Conservation (phyloP, 2,113 vertebrate genomes). For the Vicugna pacos region DNA sequence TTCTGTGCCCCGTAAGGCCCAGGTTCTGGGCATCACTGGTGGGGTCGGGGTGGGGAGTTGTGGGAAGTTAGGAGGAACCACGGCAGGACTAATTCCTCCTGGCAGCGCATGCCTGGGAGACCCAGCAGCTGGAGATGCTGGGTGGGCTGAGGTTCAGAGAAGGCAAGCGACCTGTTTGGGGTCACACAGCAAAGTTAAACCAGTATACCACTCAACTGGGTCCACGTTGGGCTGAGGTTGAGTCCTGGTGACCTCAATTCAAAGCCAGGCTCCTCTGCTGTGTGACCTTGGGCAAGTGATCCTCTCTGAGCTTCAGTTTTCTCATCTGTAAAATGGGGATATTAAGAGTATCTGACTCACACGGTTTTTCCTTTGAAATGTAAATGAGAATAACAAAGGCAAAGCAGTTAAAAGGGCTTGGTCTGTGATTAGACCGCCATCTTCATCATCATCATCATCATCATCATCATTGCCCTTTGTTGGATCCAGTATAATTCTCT, state of each 20-base stretch:
- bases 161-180: neutral
- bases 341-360: too few relatives aligned
- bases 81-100: neutral
- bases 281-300: neutral
- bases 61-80: neutral
- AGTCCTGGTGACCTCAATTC: neutral
- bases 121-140: neutral
- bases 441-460: accelerated
- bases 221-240: neutral
- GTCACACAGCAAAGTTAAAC: neutral
- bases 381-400: neutral
- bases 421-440: too few relatives aligned
- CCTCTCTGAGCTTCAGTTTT: neutral
- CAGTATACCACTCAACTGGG: neutral
- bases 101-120: neutral
- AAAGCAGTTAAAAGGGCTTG: too few relatives aligned
- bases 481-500: neutral
- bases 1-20: neutral
- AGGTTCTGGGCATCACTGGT: neutral
- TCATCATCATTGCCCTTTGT: accelerated
- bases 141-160: neutral
- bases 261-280: neutral
- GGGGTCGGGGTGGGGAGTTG: neutral
- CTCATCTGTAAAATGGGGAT: neutral
- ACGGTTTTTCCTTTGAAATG: neutral